Evolutionary conservation across 2,113 vertebrate genomes (phyloP), one percentile per base, ranked within the genome.

Genomic region (Bothrops jararaca): DNA sequence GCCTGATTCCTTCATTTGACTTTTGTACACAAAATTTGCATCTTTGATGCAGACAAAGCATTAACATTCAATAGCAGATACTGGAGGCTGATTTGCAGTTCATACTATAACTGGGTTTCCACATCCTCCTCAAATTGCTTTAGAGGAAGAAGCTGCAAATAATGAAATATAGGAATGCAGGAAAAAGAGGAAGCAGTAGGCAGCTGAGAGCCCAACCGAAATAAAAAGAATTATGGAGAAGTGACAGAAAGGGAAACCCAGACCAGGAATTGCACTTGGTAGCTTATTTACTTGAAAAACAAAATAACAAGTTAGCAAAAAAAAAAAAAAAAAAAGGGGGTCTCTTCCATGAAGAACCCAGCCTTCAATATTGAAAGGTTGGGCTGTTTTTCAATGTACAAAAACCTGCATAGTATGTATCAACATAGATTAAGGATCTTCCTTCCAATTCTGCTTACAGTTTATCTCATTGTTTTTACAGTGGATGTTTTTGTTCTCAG

Each of bases 211-310:
- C 97, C 98, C 98, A 99, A 99, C 98, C 94, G 98, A 98, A 99
- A 98, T 95, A 97, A 95, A 94, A 98, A 98, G 98, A 98, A 97
- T 98, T 98, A 98, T 98, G 98, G 99, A 99, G 99, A 99, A 99
- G 98, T 99, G 98, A 98, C 98, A 98, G 98, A 99, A 98, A 98
- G 98, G 99, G 99, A 99, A 99, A 98, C 98, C 97, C 95, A 96
- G 96, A 97, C 94, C 97, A 98, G 98, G 99, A 99, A 99, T 99
- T 98, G 91, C 57, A 94, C 24, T 94, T 89, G 56, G 96, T 91
- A 92, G 95, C 95, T 95, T 80, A 80, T 42, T 80, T 91, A 93
- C 95, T 11, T 91, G 6, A 92, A 94, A 93, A 92, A 88, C 12
- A 13, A 0, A 87, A 45, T 91, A 93, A 94, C 85, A 10, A n/a